A percentile compares a stretch with the other conserved stretches of the same genome.
Conservation (phyloP, 2,797 vertebrate species). For the Capromys pilorides region DNA sequence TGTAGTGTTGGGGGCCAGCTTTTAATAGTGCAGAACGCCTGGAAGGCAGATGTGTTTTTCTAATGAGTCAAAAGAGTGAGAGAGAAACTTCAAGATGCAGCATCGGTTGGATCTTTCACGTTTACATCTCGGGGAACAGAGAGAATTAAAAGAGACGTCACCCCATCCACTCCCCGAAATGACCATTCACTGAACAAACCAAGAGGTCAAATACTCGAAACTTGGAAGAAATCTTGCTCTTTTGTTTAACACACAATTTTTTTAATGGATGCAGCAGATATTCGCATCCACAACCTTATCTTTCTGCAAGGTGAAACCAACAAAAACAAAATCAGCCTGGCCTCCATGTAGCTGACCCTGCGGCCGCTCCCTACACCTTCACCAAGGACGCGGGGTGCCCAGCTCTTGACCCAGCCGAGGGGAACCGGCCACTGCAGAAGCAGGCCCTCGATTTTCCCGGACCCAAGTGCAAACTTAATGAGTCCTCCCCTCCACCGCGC, state of each 20-base stretch:
- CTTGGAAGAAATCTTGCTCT: constrained; percentile 57
- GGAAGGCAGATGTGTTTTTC: constrained; percentile 42
- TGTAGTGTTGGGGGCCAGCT: constrained; percentile 40
- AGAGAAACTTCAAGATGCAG: constrained; percentile 31
- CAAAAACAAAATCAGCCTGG: neutral
- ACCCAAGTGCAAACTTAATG: constrained; percentile 89
- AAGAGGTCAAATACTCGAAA: constrained; percentile 58
- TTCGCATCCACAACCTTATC: constrained; percentile 41
- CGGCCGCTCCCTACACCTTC: neutral
- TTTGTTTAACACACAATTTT: constrained; percentile 52
- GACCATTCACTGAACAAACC: constrained; percentile 40
- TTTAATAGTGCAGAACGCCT: constrained; percentile 31
- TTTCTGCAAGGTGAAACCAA: neutral
- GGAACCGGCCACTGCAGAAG: constrained; percentile 77
- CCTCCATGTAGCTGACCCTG: rapidly evolving
- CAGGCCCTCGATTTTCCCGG: constrained; percentile 77
- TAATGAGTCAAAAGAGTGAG: constrained; percentile 56
- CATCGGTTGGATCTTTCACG: constrained; percentile 13
- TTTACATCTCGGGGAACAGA: constrained; percentile 12
- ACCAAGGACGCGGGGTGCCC: constrained; percentile 52
- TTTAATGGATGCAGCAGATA: neutral
- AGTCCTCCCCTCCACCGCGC: constrained; percentile 88
- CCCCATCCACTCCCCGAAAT: constrained; percentile 58
- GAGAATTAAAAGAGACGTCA: neutral
- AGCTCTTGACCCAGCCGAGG: constrained; percentile 79